Evolutionary conservation across 2,888 invertebrate species (phyloP).

Genomic region (Bugulina stolonifera): DNA sequence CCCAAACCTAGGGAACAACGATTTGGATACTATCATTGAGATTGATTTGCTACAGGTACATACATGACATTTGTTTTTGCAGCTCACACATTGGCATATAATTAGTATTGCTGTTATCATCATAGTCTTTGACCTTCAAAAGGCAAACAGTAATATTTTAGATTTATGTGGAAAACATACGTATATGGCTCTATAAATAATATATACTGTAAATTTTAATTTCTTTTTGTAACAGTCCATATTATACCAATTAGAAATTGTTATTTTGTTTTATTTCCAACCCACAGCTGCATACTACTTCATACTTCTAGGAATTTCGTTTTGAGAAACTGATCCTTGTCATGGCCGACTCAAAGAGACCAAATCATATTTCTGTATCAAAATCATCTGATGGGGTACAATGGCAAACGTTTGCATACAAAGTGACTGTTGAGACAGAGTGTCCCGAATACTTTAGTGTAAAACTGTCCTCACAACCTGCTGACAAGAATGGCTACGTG

Average conservation of each 20-base stretch:
- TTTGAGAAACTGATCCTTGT: conserved; percentile 32
- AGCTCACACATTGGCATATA: too few relatives aligned
- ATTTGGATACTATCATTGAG: conserved; percentile 31
- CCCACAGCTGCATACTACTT: neutral
- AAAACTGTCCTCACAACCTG: conserved; percentile 29
- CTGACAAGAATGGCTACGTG: conserved; percentile 29
- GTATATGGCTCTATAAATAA: too few relatives aligned
- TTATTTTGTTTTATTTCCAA: neutral
- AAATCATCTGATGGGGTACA: conserved; percentile 31
- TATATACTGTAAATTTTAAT: too few relatives aligned
- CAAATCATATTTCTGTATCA: conserved; percentile 32
- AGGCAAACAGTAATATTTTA: too few relatives aligned
- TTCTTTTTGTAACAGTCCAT: too few relatives aligned
- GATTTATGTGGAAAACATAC: too few relatives aligned
- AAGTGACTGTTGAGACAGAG: conserved; percentile 31
- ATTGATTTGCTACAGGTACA: conserved; percentile 22
- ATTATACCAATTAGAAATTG: too few relatives aligned
- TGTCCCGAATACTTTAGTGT: conserved; percentile 32
- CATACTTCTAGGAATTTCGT: conserved; percentile 33
- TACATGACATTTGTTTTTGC: neutral
- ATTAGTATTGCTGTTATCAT: too few relatives aligned
- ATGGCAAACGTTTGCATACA: conserved; percentile 34
- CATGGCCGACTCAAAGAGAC: conserved; percentile 35
- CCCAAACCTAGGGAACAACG: conserved; percentile 28
- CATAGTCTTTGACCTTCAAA: too few relatives aligned